Base-by-base conservation (phyloP, 1,140 invertebrate genomes). In the Cherax quadricarinatus region DNA sequence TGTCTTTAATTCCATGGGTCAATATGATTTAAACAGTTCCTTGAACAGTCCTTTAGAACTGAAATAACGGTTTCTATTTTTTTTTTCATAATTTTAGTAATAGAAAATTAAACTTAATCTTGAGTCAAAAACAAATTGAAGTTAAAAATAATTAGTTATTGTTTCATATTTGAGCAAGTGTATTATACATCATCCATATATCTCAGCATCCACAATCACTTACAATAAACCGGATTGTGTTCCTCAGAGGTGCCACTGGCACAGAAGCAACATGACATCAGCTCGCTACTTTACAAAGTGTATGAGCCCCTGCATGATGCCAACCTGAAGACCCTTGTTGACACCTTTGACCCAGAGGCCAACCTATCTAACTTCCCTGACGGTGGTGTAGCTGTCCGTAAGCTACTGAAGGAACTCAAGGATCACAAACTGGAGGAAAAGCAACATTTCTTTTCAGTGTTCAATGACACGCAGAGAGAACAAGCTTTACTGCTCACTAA, bases 181-280 rank as follows among this genome's bases (percentile, higher is more conserved):
- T 41, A 41, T 41, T 2, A 41, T 41, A 41, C 30, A 41, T 41
- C 30, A 41, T 41, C 30, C 30, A 41, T 41, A 41, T 41, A 41
- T 41, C 30, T 41, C 30, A 41, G 30, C 30, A 41, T 41, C 30
- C 30, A 41, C 30, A 1, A 41, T 41, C 30, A 41, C 30, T 41
- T 41, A 41, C 30, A 41, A 41, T 41, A 41, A 41, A 41, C 30
- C 30, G 30, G 30, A 1, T 41, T 41, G 30, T 48, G 7, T 83
- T 16, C 48, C n/a, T 83, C 82, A 84, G 82, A 0, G 30, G 82
- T 78, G 1, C 30, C 88, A 3, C 7, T 75, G 16, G 88, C 88
- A 21, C 88, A 90, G 70, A 90, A 78, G 88, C 88, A 90, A 24
- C 88, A 85, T n/a, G 88, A 90, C 51, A 70, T 90, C 81, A 90